These are phyloP conservation scores for Exocentrus adspersus DNA, from an alignment of 2,888 invertebrate species.

Conservation along the genomic window DNA sequence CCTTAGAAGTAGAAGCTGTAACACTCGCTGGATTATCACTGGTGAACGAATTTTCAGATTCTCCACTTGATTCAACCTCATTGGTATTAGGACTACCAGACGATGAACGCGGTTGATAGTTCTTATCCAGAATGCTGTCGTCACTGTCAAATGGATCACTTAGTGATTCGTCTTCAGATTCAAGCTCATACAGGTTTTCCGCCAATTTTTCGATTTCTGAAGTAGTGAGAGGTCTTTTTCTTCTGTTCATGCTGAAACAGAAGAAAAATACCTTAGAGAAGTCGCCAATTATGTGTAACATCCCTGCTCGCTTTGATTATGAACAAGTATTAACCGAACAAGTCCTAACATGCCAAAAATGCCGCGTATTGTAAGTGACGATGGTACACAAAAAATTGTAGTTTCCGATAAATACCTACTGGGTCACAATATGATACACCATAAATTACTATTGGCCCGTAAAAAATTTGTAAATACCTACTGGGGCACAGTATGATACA, in stretches of 20 bases:
- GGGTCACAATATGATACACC: too few relatives aligned
- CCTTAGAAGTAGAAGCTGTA: too few relatives aligned
- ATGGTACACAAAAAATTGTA: too few relatives aligned
- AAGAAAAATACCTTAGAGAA: too few relatives aligned
- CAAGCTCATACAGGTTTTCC: neutral
- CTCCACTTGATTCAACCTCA: neutral
- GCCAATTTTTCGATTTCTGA: neutral
- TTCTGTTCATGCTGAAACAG: neutral
- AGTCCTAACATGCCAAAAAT: too few relatives aligned
- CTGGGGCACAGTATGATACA: neutral
- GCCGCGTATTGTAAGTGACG: too few relatives aligned
- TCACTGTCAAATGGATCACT: neutral
- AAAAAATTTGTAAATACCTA: neutral
- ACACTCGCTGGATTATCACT: too few relatives aligned
- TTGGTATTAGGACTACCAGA: neutral
- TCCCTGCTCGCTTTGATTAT: too few relatives aligned
- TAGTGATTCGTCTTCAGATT: neutral
- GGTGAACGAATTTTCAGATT: neutral
- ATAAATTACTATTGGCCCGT: neutral
- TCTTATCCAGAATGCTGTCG: neutral
- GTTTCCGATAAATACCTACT: too few relatives aligned
- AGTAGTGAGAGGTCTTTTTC: neutral
- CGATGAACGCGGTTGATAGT: neutral
- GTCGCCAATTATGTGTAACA: too few relatives aligned
- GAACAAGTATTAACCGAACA: too few relatives aligned